Base-by-base conservation (phyloP, 1,140 invertebrate species). In the Solenopsis fugax region DNA sequence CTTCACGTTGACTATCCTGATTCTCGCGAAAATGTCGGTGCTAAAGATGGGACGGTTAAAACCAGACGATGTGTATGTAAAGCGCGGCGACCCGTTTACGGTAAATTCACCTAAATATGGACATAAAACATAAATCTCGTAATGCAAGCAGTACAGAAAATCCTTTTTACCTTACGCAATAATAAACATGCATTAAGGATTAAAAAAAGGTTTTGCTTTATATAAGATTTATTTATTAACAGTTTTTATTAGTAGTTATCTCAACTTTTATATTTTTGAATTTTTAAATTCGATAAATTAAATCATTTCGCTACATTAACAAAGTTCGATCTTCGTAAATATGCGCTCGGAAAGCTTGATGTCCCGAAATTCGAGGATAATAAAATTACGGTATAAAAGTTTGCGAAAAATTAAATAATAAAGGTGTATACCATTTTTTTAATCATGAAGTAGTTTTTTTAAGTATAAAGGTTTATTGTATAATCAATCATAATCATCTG, bases 71-170 rank as follows among this genome's bases (percentile, higher is more conserved):
- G 90, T 94, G n/a, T 90, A 91, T 75, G 93, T 92, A 12, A 89
- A 92, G 86, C 86, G 76, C 24, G 92, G 89, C n/a, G 86, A 92
- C 45, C 72, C 89, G 48, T 94, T 92, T 48, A 84, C 89, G 88
- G 94, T 95, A 90, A 73, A 77, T 75, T 76, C 29, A 48, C 56
- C 18, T 65, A 65, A 41, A 41, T 21, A 7, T 65, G 41, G 64
- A 65, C 64, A 65, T 65, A 65, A 65, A 29, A 62, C 58, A 64
- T 50, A 64, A 64, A 77, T 9, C 16, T 77, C 58, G 24, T 56
- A 37, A 58, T 45, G 24, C 24, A 18, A 41, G n/a, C 73, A 24
- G 16, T 18, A 16, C 21, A 48, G 24, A 10, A 45, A 64, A 64
- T n/a, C 18, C 24, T 78, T 48, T 64, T 77, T 29, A 34, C 12